phyloP scores from a whole-genome alignment of 2,888 invertebrate genomes.

The Trissoscelio sp. region DNA sequence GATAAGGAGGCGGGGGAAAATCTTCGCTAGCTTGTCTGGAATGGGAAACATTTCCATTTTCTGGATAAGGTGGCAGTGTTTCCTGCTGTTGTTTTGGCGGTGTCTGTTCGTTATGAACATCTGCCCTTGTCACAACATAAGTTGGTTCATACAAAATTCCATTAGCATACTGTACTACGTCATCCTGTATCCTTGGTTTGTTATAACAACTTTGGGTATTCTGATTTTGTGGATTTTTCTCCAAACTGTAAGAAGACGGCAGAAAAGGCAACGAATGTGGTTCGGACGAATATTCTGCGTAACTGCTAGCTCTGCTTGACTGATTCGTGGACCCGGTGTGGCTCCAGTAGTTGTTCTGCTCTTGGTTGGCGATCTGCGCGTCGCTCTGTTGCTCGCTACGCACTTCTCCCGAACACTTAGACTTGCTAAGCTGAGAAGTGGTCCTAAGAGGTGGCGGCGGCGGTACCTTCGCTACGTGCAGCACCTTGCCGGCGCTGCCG shows the following conservation, averaged over 20 bases:
- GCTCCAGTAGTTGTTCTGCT: constrained; percentile 81
- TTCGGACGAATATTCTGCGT: constrained; percentile 83
- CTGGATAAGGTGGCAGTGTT: constrained; percentile 84
- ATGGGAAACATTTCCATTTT: constrained; percentile 83
- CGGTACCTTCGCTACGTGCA: constrained; percentile 93
- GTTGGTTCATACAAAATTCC: constrained; percentile 82
- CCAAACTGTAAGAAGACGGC: constrained; percentile 85
- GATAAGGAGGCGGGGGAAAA: constrained; percentile 89
- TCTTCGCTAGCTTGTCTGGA: constrained; percentile 85
- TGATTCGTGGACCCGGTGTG: constrained; percentile 74
- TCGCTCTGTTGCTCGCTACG: constrained; percentile 77
- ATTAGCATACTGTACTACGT: constrained; percentile 84
- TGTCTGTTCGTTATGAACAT: constrained; percentile 93
- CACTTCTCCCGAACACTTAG: constrained; percentile 87
- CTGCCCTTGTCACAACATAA: constrained; percentile 91
- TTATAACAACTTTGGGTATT: constrained; percentile 73
- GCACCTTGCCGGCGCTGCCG: constrained; percentile 91
- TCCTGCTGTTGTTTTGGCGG: constrained; percentile 81
- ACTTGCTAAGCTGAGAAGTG: constrained; percentile 91
- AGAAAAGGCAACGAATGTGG: constrained; percentile 87
- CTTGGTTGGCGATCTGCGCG: constrained; percentile 80
- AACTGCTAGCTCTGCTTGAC: constrained; percentile 72
- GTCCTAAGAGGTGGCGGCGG: constrained; percentile 94
- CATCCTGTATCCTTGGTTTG: constrained; percentile 81
- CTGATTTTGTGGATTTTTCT: constrained; percentile 62